A percentile compares a stretch with the other conserved stretches of the same genome.
These are phyloP conservation scores for Drosophila borborema DNA, from an alignment of 2,888 invertebrate species.

Conservation along the genomic window DNA sequence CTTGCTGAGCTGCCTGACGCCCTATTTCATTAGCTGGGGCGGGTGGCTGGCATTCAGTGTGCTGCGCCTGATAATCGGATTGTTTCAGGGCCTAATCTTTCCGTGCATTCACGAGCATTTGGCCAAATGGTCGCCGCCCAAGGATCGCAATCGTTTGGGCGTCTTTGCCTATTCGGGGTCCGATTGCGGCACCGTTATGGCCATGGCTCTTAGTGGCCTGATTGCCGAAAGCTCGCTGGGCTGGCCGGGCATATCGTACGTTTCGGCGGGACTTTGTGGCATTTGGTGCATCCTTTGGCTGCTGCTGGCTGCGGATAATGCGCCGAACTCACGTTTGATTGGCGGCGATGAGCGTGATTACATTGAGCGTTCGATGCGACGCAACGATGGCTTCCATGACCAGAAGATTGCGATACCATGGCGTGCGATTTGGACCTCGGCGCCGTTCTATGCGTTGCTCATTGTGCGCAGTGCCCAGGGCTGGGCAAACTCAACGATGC, in stretches of 20 bases:
- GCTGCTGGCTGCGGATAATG: slow-evolving; percentile 87
- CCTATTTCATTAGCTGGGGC: slow-evolving; percentile 88
- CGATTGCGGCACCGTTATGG: slow-evolving; percentile 88
- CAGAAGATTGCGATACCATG: slow-evolving; percentile 87
- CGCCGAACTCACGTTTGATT: slow-evolving; percentile 86
- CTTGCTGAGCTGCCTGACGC: slow-evolving; percentile 88
- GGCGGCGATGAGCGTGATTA: slow-evolving; percentile 86
- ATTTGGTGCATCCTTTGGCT: slow-evolving; percentile 86
- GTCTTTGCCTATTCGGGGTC: slow-evolving; percentile 87
- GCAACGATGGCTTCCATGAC: slow-evolving; percentile 60
- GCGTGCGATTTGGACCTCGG: slow-evolving; percentile 87
- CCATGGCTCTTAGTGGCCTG: slow-evolving; percentile 87
- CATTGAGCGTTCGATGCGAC: slow-evolving; percentile 86
- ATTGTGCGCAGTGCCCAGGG: slow-evolving; percentile 88
- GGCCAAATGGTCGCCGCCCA: slow-evolving; percentile 89
- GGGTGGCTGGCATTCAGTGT: slow-evolving; percentile 87
- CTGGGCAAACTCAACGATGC: slow-evolving; percentile 90
- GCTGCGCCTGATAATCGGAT: slow-evolving; percentile 88
- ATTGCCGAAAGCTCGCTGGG: slow-evolving; percentile 87
- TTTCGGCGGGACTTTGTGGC: slow-evolving; percentile 86
- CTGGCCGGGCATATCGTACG: slow-evolving; percentile 89
- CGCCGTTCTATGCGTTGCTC: slow-evolving; percentile 87
- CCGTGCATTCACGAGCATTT: slow-evolving; percentile 88
- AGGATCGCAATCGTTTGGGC: slow-evolving; percentile 87
- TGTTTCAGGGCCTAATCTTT: slow-evolving; percentile 88